Conservation (phyloP, 2,797 vertebrate species). For the Micropoecilia bifurca region DNA sequence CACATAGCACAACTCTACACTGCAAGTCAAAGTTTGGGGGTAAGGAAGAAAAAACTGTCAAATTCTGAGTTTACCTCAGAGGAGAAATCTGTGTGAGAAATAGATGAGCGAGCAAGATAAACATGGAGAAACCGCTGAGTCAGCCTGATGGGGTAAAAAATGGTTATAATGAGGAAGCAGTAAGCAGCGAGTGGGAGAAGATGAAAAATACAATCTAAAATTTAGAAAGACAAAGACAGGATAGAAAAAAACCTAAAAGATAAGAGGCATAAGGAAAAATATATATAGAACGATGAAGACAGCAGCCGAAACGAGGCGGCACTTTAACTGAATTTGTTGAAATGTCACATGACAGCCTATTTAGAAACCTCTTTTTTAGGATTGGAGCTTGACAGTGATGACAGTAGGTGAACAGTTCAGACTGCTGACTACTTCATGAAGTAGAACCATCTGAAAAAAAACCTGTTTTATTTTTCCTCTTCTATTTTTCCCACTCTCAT, state of each 20-base stretch:
- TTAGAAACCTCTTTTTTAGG: not conserved
- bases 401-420: not conserved
- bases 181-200: conserved; percentile 27
- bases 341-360: not conserved
- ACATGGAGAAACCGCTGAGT: conserved; percentile 55
- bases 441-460: not conserved
- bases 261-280: conserved; percentile 11
- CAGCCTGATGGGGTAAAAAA: conserved; percentile 43
- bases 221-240: not conserved
- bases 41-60: not conserved
- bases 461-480: not conserved
- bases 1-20: not conserved
- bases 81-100: conserved; percentile 26
- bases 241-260: conserved; percentile 9
- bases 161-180: conserved; percentile 42
- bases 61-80: conserved; percentile 13
- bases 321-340: conserved; percentile 34
- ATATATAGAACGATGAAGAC: conserved; percentile 21
- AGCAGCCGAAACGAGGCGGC: conserved; percentile 46
- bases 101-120: conserved; percentile 39
- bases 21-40: not conserved
- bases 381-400: not conserved
- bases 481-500: not conserved
- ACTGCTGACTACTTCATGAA: not conserved
- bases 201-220: conserved; percentile 25